Percentiles rank a stretch among this genome's conserved stretches.
Conservation (phyloP, 1,140 invertebrate genomes). For the Orius laevigatus region DNA sequence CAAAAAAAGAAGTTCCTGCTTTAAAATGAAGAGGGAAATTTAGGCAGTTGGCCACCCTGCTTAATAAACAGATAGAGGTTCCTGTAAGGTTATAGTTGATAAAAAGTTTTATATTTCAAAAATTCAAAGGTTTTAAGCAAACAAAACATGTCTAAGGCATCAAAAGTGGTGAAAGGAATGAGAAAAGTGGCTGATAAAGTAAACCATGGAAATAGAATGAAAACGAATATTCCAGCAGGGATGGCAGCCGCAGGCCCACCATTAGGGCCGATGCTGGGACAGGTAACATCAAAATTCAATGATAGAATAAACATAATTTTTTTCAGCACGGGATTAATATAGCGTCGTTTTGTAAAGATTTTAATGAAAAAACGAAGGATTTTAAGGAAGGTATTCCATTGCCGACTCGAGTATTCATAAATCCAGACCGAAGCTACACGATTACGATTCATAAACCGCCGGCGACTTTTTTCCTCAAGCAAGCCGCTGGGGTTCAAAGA, state of each 20-base stretch:
- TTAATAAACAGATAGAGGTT: too few species aligned
- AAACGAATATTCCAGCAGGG: slow-evolving; percentile 68
- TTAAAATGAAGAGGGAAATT: too few species aligned
- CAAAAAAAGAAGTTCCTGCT: too few species aligned
- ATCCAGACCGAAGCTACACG: slow-evolving; percentile 75
- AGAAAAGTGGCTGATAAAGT: slow-evolving; percentile 57
- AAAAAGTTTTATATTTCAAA: too few species aligned
- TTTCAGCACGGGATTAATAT: slow-evolving; percentile 87
- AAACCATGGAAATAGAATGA: slow-evolving; percentile 51
- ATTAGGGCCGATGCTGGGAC: slow-evolving; percentile 78
- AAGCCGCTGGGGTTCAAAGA: slow-evolving; percentile 80
- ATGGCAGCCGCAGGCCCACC: slow-evolving; percentile 74
- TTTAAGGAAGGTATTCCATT: slow-evolving; percentile 86
- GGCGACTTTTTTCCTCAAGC: slow-evolving; percentile 71
- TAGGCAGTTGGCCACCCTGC: too few species aligned
- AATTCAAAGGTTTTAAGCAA: too few species aligned
- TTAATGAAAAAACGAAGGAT: slow-evolving; percentile 85
- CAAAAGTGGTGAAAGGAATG: slow-evolving; percentile 40
- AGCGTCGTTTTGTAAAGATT: slow-evolving; percentile 92
- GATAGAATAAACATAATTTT: slow-evolving; percentile 7
- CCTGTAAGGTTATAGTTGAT: too few species aligned
- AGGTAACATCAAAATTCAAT: slow-evolving; percentile 39
- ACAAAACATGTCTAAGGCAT: slow-evolving; percentile 48
- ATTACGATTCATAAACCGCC: slow-evolving; percentile 74
- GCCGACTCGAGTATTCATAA: slow-evolving; percentile 60